phyloP scores from a whole-genome alignment of 92 coral and sea anemone genomes.

The Bergia puertoricense region DNA sequence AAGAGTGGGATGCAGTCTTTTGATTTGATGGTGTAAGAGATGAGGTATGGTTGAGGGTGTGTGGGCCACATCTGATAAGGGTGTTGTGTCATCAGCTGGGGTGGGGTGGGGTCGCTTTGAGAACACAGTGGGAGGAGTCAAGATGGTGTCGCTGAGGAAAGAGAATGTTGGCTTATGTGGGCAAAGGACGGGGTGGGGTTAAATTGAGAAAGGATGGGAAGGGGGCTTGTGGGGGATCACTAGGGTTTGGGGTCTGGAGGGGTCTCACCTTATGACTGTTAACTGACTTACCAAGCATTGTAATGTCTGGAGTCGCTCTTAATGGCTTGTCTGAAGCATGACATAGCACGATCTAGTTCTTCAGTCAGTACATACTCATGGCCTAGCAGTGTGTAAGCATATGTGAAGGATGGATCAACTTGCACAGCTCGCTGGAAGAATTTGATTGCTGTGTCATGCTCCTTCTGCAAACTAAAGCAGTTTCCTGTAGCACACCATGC shows the following conservation, averaged over 20 bases:
- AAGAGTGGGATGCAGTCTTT: too few species aligned
- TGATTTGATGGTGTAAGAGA: too few species aligned
- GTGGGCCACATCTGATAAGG: too few species aligned
- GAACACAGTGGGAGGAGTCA: too few species aligned
- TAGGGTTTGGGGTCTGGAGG: neutral
- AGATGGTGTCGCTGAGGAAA: too few species aligned
- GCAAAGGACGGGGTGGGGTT: neutral
- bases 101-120: neutral
- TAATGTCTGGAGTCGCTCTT: constrained; percentile 94
- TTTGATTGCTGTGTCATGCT: constrained; percentile 97
- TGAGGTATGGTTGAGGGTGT: too few species aligned
- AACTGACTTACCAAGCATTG: constrained; percentile 88
- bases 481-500: constrained; percentile 99
- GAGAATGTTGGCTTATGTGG: too few species aligned
- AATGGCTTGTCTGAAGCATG: constrained; percentile 93
- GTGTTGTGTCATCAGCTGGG: neutral
- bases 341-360: constrained; percentile 97
- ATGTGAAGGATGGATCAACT: constrained; percentile 86
- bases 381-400: constrained; percentile 94
- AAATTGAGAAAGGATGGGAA: too few species aligned
- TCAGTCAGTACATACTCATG: constrained; percentile 96
- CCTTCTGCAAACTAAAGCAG: constrained; percentile 97
- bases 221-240: too few species aligned
- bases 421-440: constrained; percentile 99
- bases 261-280: neutral